Evolutionary conservation across 2,797 vertebrate species (phyloP), one percentile per base, ranked within the genome.

Genomic region (Sebastes cheni): DNA sequence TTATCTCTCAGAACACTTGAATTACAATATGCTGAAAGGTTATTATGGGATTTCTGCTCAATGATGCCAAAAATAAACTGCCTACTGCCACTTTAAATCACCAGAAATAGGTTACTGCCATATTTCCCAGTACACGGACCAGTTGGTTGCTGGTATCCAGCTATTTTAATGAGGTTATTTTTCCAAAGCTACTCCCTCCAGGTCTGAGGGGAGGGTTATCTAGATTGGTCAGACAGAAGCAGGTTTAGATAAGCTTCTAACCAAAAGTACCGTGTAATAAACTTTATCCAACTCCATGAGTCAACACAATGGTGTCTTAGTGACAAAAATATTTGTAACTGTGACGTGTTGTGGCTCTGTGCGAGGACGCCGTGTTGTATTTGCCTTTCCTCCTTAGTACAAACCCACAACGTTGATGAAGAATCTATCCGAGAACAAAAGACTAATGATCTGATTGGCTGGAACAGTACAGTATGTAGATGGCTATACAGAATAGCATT

Each of bases 391-490:
- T 81, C 76, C 67, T 80, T 69, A 10, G 77, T 65, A 62, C 67
- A 64, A 88, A 67, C 73, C 68, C 77, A 42, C 76, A 59, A 56
- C 25, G 75, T 58, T 88, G 82, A 92, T 89, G 84, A 92, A 91
- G 91, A 91, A 94, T 93, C 92, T 55, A 93, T 90, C 46, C 52
- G 39, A 52, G 86, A 88, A 92, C 81, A 85, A 88, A 90, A 91
- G 84, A 91, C 85, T 83, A 90, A 88, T 87, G 86, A 89, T 92
- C 79, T 81, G 85, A 92, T 88, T 87, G 88, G 87, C 72, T 78
- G 77, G 69, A 86, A 72, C 39, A 70, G 89, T 83, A 82, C 86
- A 54, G 86, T 88, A 86, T 84, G 91, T 88, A 91, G 87, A 92
- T 89, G 88, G 76, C 84, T 82, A 52, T 90, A 88, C 82, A 88